Percentiles rank a stretch among this genome's conserved stretches.
Evolutionary conservation across 1,140 invertebrate genomes (phyloP).

Genomic region (Marisa cornuarietis): DNA sequence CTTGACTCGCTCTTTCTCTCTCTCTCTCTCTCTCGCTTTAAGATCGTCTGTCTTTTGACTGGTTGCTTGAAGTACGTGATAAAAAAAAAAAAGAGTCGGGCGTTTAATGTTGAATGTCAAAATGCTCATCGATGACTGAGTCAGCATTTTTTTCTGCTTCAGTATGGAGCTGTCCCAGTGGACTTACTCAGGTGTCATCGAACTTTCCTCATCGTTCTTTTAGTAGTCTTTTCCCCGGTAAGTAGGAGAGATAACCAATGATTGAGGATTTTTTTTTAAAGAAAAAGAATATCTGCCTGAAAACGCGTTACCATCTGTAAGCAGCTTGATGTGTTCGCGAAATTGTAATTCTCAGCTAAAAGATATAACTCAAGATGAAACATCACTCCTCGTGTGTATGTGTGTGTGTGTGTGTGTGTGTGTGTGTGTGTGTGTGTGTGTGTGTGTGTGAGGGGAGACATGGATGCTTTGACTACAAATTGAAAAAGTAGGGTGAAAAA

Average conservation of each 20-base stretch:
- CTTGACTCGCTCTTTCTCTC: background rate
- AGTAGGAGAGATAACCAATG: background rate
- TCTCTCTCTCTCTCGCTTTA: background rate
- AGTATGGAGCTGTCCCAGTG: background rate
- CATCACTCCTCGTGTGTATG: no score
- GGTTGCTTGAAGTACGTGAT: background rate
- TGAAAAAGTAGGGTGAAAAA: no score
- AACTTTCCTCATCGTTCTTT: background rate
- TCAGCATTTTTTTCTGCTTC: background rate
- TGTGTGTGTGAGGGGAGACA: background rate
- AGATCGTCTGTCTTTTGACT: background rate
- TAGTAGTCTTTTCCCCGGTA: background rate
- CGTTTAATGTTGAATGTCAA: background rate
- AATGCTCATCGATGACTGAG: background rate
- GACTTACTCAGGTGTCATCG: background rate
- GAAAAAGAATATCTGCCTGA: no score
- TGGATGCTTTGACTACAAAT: no score
- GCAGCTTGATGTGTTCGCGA: background rate
- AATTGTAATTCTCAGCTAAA: no score
- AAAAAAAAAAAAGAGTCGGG: background rate
- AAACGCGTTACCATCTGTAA: background rate
- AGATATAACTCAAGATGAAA: no score
- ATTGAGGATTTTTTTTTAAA: background rate
- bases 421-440: background rate
- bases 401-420: background rate